These are phyloP conservation scores for Parazoanthus darwini DNA, from an alignment of 92 coral and sea anemone species.

Conservation along the genomic window DNA sequence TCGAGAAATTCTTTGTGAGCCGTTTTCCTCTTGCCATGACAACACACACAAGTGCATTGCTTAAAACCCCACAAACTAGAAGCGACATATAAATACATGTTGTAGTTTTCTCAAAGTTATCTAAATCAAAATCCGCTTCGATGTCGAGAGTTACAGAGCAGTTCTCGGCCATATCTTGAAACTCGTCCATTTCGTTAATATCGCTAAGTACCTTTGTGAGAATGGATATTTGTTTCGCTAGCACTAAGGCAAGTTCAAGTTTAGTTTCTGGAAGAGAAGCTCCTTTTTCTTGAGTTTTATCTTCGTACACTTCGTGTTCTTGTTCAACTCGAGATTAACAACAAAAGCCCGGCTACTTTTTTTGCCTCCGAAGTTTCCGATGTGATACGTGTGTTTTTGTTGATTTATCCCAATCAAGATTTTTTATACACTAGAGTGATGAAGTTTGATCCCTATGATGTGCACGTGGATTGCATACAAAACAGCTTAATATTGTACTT, in stretches of 20 bases:
- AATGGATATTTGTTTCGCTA: neutral
- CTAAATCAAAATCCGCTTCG: neutral
- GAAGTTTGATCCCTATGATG: neutral
- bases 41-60: slow-evolving; percentile 9
- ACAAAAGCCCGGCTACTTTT: neutral
- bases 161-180: neutral
- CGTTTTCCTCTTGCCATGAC: slow-evolving; percentile 8
- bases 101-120: neutral
- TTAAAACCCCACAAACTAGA: neutral
- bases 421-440: too few relatives aligned
- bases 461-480: neutral
- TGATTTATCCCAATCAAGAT: neutral
- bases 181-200: neutral
- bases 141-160: neutral
- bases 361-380: neutral
- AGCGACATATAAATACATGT: neutral
- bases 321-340: too few relatives aligned
- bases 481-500: neutral
- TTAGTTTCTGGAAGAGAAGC: neutral
- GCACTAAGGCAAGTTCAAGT: neutral
- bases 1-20: slow-evolving; percentile 17
- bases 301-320: neutral
- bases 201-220: neutral
- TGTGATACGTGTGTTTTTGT: neutral
- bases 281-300: neutral